These are phyloP conservation scores for Melierax canorus DNA, from an alignment of 2,113 vertebrate genomes.

Conservation along the genomic window DNA sequence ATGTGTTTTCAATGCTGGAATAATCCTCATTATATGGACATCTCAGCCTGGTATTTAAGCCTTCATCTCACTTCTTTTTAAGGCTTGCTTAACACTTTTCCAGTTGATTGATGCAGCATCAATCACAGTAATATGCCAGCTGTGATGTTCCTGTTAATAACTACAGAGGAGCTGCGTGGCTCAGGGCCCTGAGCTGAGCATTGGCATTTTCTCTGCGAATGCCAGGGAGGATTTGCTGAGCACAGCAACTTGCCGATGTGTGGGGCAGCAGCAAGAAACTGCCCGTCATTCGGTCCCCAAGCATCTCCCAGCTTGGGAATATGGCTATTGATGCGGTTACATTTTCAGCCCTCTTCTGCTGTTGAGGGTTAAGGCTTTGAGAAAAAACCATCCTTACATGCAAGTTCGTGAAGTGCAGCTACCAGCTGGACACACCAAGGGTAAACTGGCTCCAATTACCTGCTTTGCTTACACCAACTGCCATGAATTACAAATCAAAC, in stretches of 20 bases:
- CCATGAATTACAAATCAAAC: slow-evolving; percentile 16
- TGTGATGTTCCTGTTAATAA: not conserved
- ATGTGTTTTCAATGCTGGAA: not conserved
- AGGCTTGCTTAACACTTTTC: not conserved
- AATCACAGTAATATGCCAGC: not conserved
- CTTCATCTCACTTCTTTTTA: not conserved
- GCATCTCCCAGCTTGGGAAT: not conserved
- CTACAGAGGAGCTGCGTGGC: not conserved
- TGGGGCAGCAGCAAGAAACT: not conserved
- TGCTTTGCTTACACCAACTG: not conserved
- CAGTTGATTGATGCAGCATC: not conserved
- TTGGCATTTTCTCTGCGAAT: not conserved
- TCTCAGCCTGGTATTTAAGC: not conserved
- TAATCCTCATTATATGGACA: not conserved
- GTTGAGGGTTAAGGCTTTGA: not conserved
- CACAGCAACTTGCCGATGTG: not conserved
- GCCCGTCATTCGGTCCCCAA: not conserved
- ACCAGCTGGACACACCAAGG: not conserved
- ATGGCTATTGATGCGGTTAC: not conserved
- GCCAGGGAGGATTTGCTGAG: not conserved
- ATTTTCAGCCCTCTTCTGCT: not conserved
- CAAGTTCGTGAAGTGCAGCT: not conserved
- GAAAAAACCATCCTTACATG: not conserved
- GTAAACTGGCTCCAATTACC: not conserved
- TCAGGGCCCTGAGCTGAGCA: not conserved